A percentile compares a stretch with the other conserved stretches of the same genome.
These are phyloP conservation scores for Dendropsophus ebraccatus DNA, from an alignment of 2,113 vertebrate genomes.

Conservation along the genomic window DNA sequence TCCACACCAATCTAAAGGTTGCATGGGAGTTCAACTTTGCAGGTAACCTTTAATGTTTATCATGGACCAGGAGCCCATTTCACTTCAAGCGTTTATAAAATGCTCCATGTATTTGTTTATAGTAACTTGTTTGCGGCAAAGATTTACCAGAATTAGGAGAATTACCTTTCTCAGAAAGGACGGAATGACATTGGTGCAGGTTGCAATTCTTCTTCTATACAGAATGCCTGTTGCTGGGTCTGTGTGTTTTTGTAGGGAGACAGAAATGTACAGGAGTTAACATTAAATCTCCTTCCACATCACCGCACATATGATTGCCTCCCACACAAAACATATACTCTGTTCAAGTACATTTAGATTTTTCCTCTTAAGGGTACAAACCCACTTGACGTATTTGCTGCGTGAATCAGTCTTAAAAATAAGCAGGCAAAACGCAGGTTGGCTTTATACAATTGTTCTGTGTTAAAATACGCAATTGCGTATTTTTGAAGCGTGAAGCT, in stretches of 20 bases:
- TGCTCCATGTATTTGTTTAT: background rate
- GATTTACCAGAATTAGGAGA: background rate
- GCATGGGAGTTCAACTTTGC: no score
- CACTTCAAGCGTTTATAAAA: background rate
- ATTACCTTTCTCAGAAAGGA: slow-evolving; percentile 75
- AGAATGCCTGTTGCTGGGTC: slow-evolving; percentile 70
- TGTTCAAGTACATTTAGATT: no score
- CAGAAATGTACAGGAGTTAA: background rate
- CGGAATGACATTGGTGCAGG: slow-evolving; percentile 75
- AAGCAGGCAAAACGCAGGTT: no score
- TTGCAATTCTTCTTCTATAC: slow-evolving; percentile 72
- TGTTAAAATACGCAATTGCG: no score
- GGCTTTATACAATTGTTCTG: no score
- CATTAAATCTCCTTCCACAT: background rate
- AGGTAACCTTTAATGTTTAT: no score
- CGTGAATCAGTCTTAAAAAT: no score
- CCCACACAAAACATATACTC: background rate
- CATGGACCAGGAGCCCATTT: no score
- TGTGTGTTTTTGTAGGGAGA: slow-evolving; percentile 45
- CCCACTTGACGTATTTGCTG: no score
- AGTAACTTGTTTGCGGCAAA: background rate
- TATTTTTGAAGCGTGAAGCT: no score
- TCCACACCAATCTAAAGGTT: no score
- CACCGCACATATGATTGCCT: background rate
- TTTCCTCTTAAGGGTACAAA: no score